Evolutionary conservation across 1,140 invertebrate species (phyloP).

Genomic region (Uloborus diversus): DNA sequence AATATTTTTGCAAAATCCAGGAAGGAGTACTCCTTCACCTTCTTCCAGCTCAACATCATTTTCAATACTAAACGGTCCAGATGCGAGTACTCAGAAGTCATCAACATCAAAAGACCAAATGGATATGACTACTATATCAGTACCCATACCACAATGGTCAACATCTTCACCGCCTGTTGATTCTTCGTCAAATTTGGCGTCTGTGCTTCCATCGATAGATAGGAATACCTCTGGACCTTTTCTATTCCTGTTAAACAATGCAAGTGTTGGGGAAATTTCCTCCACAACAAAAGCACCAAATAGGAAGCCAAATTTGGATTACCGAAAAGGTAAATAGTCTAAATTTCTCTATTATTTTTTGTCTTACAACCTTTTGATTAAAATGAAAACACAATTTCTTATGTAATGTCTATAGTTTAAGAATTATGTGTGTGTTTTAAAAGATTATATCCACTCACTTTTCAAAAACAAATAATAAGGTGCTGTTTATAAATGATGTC

Average conservation of each 20-base stretch:
- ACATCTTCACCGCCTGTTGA: neutral
- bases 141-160: conserved; percentile 46
- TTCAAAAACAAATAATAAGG: no score
- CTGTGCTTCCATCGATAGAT: neutral
- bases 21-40: neutral
- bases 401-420: no score
- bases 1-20: neutral
- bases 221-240: neutral
- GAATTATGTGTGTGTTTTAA: no score
- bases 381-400: no score
- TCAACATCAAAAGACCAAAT: neutral
- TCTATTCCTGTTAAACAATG: neutral
- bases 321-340: conserved; percentile 41
- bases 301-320: conserved; percentile 1
- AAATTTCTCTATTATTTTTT: no score
- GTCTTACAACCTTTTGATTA: no score
- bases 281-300: neutral
- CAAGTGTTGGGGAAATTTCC: neutral
- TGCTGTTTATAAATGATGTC: no score
- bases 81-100: neutral
- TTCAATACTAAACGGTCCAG: conserved; percentile 11
- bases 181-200: neutral
- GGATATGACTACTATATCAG: conserved; percentile 22
- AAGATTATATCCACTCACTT: no score
- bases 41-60: neutral